Base-by-base conservation (phyloP, 23 tunicate genomes). In the Botrylloides violaceus region DNA sequence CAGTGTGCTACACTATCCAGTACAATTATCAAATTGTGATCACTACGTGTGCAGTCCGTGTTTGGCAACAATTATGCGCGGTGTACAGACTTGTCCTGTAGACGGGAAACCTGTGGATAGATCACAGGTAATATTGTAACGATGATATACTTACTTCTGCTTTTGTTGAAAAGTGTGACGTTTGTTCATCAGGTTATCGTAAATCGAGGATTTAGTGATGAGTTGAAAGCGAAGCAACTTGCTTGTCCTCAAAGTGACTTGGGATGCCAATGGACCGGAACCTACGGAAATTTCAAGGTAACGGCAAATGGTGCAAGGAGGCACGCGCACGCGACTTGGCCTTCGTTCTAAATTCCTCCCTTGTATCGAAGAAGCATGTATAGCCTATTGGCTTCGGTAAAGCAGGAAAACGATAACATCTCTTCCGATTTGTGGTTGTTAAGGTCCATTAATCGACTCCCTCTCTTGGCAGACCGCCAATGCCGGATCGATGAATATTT, bases 191-290 rank as follows among this genome's bases (percentile, higher is more conserved):
- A 68, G 74, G 74, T 68, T 1, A 68, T 68, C 47, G 74, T 68
- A 5, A 1, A 24, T 32, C 74, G 74, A 22, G 74, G 37, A 5
- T 68, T 68, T 56, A 68, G 61, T n/a, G 38, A 29, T 6, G 77
- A 80, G 62, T 34, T 80, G 1, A 72, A 72, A 48, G 21, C 50
- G 1, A 30, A 58, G 36, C 50, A 63, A 49, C 56, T 80, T 21
- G 65, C 43, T 58, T 80, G 85, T 39, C 85, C 85, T 0, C 79
- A 80, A 2, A 73, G 72, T 34, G 48, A 43, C 7, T 32, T 65
- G 0, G 85, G 85, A 12, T 80, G 85, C 34, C 15, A 27, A 5
- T 80, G 85, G 85, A 63, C 4, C 48, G 85, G 85, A 60, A 30
- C 39, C 23, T 47, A 74, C 18, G 73, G 62, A 61, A 80, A 73